phyloP scores from a whole-genome alignment of 2,888 invertebrate genomes.

The Synergus laeviventris region DNA sequence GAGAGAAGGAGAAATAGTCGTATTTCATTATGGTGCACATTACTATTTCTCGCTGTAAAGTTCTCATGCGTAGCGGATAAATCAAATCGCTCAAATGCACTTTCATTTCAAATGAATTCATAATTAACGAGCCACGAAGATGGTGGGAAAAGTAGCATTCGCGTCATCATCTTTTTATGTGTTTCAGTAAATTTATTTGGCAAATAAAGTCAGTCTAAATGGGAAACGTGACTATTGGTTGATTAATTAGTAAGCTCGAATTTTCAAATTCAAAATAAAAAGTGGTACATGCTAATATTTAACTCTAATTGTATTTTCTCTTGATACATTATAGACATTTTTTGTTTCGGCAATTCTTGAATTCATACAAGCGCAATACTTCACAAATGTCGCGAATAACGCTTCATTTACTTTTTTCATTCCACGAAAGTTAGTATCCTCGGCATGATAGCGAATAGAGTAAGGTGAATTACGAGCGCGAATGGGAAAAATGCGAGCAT shows the following conservation, averaged over 20 bases:
- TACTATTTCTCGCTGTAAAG: constrained; percentile 21
- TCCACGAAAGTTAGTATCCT: constrained; percentile 27
- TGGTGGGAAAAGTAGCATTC: neutral
- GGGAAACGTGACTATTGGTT: neutral
- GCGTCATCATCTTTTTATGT: constrained; percentile 11
- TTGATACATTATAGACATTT: neutral
- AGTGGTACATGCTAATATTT: neutral
- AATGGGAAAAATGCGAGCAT: constrained; percentile 34
- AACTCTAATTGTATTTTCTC: neutral
- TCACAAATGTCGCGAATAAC: constrained; percentile 22
- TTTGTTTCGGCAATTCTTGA: neutral
- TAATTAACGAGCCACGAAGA: constrained; percentile 24
- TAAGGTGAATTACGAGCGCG: constrained; percentile 28
- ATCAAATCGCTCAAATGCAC: neutral
- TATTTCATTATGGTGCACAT: constrained; percentile 13
- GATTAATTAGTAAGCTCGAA: neutral
- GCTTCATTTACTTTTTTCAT: constrained; percentile 26
- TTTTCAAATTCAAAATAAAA: neutral
- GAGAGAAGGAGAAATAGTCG: neutral
- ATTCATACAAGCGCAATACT: neutral
- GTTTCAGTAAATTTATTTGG: neutral
- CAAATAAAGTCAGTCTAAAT: neutral
- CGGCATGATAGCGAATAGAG: neutral
- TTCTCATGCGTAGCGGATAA: constrained; percentile 15
- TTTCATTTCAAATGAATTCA: constrained; percentile 24